Evolutionary conservation across 2,888 invertebrate species (phyloP).

Genomic region (Campopleginae sp.): DNA sequence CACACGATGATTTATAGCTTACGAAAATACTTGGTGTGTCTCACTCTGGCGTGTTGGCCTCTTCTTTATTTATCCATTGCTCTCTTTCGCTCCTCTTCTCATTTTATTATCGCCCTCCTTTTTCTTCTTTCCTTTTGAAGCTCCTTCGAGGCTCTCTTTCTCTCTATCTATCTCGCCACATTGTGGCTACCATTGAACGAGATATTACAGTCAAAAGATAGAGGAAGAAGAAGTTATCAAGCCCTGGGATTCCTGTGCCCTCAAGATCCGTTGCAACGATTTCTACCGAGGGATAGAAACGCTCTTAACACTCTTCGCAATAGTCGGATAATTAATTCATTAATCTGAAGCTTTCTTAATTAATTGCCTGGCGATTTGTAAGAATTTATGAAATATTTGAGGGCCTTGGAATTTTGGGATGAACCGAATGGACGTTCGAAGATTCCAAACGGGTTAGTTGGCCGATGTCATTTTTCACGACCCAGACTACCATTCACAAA

Average conservation of each 20-base stretch:
- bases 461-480: not conserved
- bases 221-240: conserved; percentile 68
- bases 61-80: conserved; percentile 38
- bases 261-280: conserved; percentile 61
- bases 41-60: conserved; percentile 56
- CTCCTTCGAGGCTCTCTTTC: conserved; percentile 40
- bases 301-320: not conserved
- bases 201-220: conserved; percentile 69
- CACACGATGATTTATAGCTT: conserved; percentile 82
- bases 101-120: conserved; percentile 25
- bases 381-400: not conserved
- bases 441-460: not conserved
- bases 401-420: not conserved
- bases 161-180: conserved; percentile 56
- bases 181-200: conserved; percentile 68
- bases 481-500: conserved; percentile 3
- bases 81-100: conserved; percentile 31
- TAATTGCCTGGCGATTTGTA: not conserved
- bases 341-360: not conserved
- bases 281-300: conserved; percentile 43
- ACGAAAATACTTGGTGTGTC: conserved; percentile 72
- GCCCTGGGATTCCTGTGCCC: conserved; percentile 52
- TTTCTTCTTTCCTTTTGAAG: conserved; percentile 7
- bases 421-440: not conserved
- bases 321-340: conserved; percentile 9